A percentile compares a stretch with the other conserved stretches of the same genome.
Conservation (phyloP, 37 sponge, comb jelly and placozoan species). For the Crambe crambe region DNA sequence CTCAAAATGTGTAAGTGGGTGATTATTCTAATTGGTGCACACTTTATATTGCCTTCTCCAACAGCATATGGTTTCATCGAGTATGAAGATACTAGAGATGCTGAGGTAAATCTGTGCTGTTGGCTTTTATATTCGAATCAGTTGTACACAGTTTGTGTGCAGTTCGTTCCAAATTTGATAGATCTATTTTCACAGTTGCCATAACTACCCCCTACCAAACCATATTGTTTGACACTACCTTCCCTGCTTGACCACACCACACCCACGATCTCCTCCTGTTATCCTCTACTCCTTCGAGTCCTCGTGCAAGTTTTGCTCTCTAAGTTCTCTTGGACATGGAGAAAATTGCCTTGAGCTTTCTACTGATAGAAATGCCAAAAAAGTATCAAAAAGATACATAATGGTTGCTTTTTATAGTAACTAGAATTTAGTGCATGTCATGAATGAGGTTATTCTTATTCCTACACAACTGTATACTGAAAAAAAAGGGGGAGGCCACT, state of each 20-base stretch:
- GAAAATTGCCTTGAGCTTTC: neutral
- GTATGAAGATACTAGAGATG: conserved; percentile 79
- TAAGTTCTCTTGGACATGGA: neutral
- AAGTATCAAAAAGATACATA: neutral
- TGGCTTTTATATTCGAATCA: neutral
- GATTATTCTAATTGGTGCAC: conserved; percentile 6
- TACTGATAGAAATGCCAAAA: neutral
- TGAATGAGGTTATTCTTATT: too few species aligned
- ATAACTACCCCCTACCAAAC: neutral
- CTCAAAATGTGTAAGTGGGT: conserved; percentile 59
- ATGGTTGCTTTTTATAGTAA: neutral
- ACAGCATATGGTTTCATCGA: conserved; percentile 82
- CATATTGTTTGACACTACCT: conserved; percentile 1
- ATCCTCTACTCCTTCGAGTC: neutral
- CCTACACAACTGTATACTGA: too few species aligned
- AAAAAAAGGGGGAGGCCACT: too few species aligned
- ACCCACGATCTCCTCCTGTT: conserved; percentile 2
- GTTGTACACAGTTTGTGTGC: neutral
- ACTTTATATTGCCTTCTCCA: neutral
- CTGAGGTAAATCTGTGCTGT: conserved; percentile 52
- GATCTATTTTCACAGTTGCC: neutral
- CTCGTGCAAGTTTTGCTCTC: too few species aligned
- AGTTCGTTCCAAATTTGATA: neutral
- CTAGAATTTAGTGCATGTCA: neutral
- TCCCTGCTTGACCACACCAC: conserved; percentile 14